Evolutionary conservation across 2,888 invertebrate genomes (phyloP).

Genomic region (Hypselothyrea guttata): DNA sequence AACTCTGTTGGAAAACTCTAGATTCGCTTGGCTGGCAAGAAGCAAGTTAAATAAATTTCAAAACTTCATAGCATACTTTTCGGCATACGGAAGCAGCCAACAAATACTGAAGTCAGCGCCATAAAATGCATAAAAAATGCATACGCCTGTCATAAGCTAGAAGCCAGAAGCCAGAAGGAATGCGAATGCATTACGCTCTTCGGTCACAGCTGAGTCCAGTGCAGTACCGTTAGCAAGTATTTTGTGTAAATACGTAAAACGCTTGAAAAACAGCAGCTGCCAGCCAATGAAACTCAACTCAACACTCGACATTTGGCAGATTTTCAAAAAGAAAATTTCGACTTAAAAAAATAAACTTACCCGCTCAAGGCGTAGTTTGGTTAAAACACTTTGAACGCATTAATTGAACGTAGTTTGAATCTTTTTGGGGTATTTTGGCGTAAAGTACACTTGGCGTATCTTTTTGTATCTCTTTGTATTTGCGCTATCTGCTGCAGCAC

Average conservation of each 20-base stretch:
- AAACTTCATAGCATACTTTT: conserved; percentile 3
- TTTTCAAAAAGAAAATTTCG: too few species aligned
- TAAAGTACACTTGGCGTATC: conserved; percentile 4
- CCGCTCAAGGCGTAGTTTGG: background rate
- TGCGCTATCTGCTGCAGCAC: conserved; percentile 28
- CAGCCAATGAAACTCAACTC: background rate
- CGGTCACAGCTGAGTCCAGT: conserved; percentile 32
- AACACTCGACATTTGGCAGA: background rate
- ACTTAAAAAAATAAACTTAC: conserved; percentile 7
- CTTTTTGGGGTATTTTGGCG: background rate
- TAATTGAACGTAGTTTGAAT: conserved; percentile 7
- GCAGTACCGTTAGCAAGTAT: conserved; percentile 4
- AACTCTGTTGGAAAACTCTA: too few species aligned
- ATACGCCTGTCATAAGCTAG: conserved; percentile 14
- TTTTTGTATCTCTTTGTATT: conserved; percentile 16
- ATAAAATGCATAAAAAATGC: conserved; percentile 19
- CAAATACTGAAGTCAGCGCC: background rate
- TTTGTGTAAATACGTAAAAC: background rate
- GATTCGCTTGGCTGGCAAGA: too few species aligned
- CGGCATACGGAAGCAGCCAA: background rate
- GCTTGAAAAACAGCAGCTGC: conserved; percentile 6
- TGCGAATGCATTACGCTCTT: conserved; percentile 10
- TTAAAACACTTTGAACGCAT: background rate
- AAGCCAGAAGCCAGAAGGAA: too few species aligned
- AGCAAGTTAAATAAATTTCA: conserved; percentile 1